A percentile compares a stretch with the other conserved stretches of the same genome.
These are phyloP conservation scores for Acanthurus lineatus DNA, from an alignment of 2,797 vertebrate genomes.

Conservation along the genomic window DNA sequence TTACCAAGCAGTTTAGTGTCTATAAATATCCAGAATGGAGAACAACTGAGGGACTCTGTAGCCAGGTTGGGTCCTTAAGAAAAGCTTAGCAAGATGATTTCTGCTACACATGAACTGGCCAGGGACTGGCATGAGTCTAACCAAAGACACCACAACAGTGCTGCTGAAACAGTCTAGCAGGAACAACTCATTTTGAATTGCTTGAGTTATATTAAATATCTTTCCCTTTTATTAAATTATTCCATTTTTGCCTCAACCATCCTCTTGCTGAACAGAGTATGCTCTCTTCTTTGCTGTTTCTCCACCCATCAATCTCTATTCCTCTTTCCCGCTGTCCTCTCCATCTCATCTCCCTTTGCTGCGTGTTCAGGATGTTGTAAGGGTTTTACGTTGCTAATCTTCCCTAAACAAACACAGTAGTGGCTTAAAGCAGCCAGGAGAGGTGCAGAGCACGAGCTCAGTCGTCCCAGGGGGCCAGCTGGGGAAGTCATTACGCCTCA, in stretches of 20 bases:
- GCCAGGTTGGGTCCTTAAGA: slow-evolving; percentile 22
- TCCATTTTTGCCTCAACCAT: background rate
- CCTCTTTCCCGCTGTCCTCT: slow-evolving; percentile 63
- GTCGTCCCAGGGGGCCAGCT: slow-evolving; percentile 86
- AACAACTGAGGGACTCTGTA: slow-evolving; percentile 19
- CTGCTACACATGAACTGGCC: background rate
- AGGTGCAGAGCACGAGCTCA: slow-evolving; percentile 84
- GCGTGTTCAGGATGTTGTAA: slow-evolving; percentile 86
- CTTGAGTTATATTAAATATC: background rate
- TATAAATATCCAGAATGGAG: slow-evolving; percentile 45
- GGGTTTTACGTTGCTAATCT: slow-evolving; percentile 89
- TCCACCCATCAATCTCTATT: slow-evolving; percentile 72
- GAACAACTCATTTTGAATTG: slow-evolving; percentile 8
- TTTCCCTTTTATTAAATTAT: slow-evolving; percentile 17
- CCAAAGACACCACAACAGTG: slow-evolving; percentile 3
- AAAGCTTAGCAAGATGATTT: slow-evolving; percentile 17
- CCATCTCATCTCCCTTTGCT: slow-evolving; percentile 68
- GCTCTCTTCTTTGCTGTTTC: slow-evolving; percentile 22
- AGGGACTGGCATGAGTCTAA: slow-evolving; percentile 2
- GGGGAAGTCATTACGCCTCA: slow-evolving; percentile 87
- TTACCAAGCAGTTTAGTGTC: slow-evolving; percentile 30
- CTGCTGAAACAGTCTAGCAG: background rate
- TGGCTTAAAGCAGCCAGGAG: slow-evolving; percentile 81
- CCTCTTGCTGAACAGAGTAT: slow-evolving; percentile 11
- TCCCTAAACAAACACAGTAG: slow-evolving; percentile 85